phyloP scores from a whole-genome alignment of 2,113 vertebrate species.

The Neotragus moschatus region DNA sequence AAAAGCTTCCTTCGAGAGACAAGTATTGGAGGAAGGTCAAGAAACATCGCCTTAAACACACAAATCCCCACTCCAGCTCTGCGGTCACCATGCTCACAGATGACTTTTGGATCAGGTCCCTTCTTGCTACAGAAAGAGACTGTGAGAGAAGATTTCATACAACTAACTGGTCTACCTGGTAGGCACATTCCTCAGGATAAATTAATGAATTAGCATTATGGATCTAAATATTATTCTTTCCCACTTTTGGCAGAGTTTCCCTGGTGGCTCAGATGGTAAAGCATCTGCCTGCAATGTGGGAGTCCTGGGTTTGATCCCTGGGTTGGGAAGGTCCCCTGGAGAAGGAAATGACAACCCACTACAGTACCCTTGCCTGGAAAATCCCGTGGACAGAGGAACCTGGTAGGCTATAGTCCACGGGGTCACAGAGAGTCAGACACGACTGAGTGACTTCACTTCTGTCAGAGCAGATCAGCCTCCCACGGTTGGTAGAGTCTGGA shows the following conservation, averaged over 20 bases:
- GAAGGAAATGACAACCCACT: background rate
- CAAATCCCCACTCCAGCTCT: background rate
- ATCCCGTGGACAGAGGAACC: background rate
- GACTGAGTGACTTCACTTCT: background rate
- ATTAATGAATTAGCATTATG: too few relatives aligned
- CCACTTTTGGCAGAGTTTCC: background rate
- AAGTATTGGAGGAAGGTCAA: background rate
- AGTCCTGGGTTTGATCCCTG: accelerated
- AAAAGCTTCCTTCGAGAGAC: background rate
- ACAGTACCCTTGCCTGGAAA: background rate
- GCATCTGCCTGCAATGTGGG: background rate
- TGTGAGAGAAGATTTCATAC: background rate
- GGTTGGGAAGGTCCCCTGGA: background rate
- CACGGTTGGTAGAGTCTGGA: background rate
- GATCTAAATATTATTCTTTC: background rate
- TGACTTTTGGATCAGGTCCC: accelerated
- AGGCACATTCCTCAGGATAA: background rate
- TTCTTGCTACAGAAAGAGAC: background rate
- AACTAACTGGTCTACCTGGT: background rate
- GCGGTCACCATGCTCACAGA: accelerated
- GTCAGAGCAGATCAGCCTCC: background rate
- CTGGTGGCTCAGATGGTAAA: background rate
- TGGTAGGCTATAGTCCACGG: background rate
- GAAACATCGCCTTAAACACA: background rate
- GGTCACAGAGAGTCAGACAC: background rate